These are phyloP conservation scores for Chiridota heheva DNA, from an alignment of 35 echinoderm and acorn worm genomes.

Conservation along the genomic window DNA sequence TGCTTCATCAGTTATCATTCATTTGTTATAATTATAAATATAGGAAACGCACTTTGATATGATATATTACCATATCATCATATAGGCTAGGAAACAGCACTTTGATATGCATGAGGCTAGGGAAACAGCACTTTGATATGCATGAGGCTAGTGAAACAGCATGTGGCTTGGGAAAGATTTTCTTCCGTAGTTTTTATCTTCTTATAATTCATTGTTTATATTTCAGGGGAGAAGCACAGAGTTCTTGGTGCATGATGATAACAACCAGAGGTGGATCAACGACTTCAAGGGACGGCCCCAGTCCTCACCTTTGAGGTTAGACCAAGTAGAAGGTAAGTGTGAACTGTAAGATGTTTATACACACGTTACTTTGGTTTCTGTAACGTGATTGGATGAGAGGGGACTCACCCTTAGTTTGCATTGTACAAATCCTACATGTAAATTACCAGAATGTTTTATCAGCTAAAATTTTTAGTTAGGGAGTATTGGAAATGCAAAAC, in stretches of 20 bases:
- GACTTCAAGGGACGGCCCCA: slow-evolving; percentile 88
- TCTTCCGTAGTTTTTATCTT: background rate
- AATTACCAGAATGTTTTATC: too few species aligned
- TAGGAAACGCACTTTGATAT: too few species aligned
- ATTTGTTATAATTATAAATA: too few species aligned
- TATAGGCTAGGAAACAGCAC: background rate
- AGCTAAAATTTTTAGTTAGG: too few species aligned
- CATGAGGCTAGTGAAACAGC: background rate
- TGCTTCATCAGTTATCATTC: too few species aligned
- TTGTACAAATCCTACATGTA: too few species aligned
- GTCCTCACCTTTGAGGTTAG: slow-evolving; percentile 75
- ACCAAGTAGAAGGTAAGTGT: slow-evolving; percentile 77
- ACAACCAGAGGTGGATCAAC: slow-evolving; percentile 84
- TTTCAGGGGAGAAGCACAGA: slow-evolving; percentile 74
- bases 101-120: background rate
- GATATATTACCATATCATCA: background rate
- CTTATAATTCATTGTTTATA: background rate
- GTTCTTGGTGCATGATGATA: slow-evolving; percentile 81
- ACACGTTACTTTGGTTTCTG: too few species aligned
- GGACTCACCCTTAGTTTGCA: too few species aligned
- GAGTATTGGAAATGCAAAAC: too few species aligned
- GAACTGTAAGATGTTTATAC: too few species aligned
- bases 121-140: background rate
- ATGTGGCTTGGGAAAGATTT: background rate
- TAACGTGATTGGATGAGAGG: too few species aligned